Evolutionary conservation across 2,113 vertebrate species (phyloP).

Genomic region (Macroglossus sobrinus): DNA sequence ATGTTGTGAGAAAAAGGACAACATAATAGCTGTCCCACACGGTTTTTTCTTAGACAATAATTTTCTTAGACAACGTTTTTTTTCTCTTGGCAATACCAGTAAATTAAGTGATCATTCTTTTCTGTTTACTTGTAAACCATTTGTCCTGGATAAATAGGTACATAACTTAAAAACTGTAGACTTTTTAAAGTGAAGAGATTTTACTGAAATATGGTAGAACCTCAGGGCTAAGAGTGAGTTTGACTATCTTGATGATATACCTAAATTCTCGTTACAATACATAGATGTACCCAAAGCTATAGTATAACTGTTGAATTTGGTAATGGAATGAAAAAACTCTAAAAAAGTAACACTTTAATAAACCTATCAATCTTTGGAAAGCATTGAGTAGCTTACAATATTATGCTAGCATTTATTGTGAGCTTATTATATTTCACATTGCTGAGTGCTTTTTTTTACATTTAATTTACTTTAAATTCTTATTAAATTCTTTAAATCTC

Average conservation of each 20-base stretch:
- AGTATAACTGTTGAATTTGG: neutral
- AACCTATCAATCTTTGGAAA: neutral
- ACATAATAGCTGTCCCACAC: neutral
- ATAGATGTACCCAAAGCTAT: neutral
- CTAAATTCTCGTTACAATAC: neutral
- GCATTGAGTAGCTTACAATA: neutral
- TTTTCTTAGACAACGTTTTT: too few species aligned
- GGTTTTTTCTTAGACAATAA: neutral
- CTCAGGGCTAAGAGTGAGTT: neutral
- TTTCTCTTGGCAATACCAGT: neutral
- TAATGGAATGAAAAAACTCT: neutral
- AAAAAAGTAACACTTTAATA: neutral
- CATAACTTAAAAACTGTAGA: neutral
- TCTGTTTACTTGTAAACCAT: neutral
- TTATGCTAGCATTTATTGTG: neutral
- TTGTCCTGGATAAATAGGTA: neutral
- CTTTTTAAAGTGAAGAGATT: neutral
- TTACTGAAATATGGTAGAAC: neutral
- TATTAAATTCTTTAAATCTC: neutral
- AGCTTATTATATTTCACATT: neutral
- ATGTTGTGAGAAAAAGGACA: neutral
- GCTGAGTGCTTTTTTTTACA: neutral
- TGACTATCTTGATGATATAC: neutral
- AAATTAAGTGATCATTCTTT: neutral
- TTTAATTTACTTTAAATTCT: neutral